phyloP scores from a whole-genome alignment of 2,888 invertebrate genomes.

The Eurois occulta region DNA sequence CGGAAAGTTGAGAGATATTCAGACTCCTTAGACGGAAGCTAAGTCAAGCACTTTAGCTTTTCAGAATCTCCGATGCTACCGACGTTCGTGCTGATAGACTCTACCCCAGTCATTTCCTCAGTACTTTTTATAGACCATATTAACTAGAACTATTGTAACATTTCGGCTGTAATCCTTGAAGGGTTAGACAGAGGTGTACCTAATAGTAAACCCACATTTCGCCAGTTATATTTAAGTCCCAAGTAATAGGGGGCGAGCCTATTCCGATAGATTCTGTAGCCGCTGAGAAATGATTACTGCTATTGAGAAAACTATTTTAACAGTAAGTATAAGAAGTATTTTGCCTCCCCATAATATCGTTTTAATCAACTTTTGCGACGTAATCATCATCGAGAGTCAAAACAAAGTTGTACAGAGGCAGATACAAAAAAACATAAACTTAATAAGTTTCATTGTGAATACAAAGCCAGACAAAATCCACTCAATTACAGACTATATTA shows the following conservation, averaged over 20 bases:
- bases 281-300: too few relatives aligned
- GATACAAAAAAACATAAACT: not conserved
- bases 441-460: not conserved
- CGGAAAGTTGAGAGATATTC: not conserved
- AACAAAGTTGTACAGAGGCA: not conserved
- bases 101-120: not conserved
- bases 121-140: not conserved
- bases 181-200: too few relatives aligned
- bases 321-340: not conserved
- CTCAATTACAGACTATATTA: slow-evolving; percentile 5
- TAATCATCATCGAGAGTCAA: not conserved
- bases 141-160: not conserved
- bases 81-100: not conserved
- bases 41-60: too few relatives aligned
- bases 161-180: too few relatives aligned
- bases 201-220: too few relatives aligned
- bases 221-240: too few relatives aligned
- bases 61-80: not conserved
- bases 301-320: not conserved
- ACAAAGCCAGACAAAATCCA: not conserved
- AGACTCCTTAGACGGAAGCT: not conserved
- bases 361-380: not conserved
- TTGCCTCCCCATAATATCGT: not conserved
- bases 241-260: too few relatives aligned
- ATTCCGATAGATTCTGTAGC: too few relatives aligned